Base-by-base conservation (phyloP, 2,113 vertebrate genomes). In the Sapayoa aenigma region DNA sequence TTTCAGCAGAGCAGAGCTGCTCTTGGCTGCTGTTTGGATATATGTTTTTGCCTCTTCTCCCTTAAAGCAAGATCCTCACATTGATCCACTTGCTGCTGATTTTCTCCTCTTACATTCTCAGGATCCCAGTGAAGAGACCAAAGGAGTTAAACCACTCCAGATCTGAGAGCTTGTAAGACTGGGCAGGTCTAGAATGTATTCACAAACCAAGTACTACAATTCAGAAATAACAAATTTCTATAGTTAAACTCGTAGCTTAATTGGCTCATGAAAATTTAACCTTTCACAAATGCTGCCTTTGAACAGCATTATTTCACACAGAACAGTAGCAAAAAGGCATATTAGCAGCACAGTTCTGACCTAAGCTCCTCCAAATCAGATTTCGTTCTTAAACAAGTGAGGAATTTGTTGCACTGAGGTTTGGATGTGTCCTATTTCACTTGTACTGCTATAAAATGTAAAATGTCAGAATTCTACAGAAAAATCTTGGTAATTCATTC, bases 1-100 rank as follows among this genome's bases (percentile, higher is more conserved):
- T 86, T 93, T 94, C 86, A 90, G 42, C 73, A 90, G 89, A 76
- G 92, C 76, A 87, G 71, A 33, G 37, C 4, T 92, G 90, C 86
- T 83, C 89, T 90, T 83, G 35, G 50, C 84, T 87, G 75, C 84
- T 94, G 33, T 84, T 82, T 39, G 16, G 49, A 35, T 58, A 21
- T 30, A n/a, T 41, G 39, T 84, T 79, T 49, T 52, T 58, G 91
- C 87, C 46, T 84, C 28, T 62, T 82, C 53, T 28, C 81, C 77
- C 74, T 92, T 87, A 76, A n/a, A 77, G 56, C 65, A 63, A 73
- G 71, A 71, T 68, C 42, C 24, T 84, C 37, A 53, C 59, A 49
- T 2, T 60, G 66, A 84, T 72, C 23, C 15, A 21, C 66, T 59
- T 87, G 31, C 28, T 78, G 58, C 35, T 53, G 27, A 65, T 75